These are phyloP conservation scores for Drosophila ananassae DNA, from an alignment of 1,140 invertebrate species.

Conservation along the genomic window DNA sequence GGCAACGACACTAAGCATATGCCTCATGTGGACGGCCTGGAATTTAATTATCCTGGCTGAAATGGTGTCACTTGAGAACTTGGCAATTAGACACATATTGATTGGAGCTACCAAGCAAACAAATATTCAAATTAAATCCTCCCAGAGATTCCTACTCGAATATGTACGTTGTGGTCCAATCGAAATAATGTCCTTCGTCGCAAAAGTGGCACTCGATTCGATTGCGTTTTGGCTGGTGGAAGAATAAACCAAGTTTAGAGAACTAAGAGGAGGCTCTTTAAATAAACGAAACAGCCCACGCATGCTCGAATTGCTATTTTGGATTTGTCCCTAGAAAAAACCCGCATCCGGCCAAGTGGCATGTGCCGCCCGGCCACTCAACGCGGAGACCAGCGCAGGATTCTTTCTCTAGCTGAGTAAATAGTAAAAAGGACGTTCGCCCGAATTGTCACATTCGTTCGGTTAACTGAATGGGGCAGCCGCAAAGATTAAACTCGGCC, in stretches of 20 bases:
- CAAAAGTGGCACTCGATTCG: constrained; percentile 37
- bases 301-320: constrained; percentile 3
- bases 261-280: constrained; percentile 15
- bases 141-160: background rate
- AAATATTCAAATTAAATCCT: constrained; percentile 16
- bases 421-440: constrained; percentile 66
- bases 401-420: constrained; percentile 24
- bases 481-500: constrained; percentile 40
- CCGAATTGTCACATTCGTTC: constrained; percentile 55
- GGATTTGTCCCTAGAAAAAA: background rate
- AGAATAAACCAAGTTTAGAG: constrained; percentile 26
- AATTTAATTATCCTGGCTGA: constrained; percentile 49
- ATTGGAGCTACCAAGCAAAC: constrained; percentile 3
- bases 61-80: background rate
- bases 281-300: constrained; percentile 21
- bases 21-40: constrained; percentile 41
- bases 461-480: constrained; percentile 26
- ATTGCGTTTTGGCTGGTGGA: constrained; percentile 3
- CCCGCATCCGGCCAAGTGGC: constrained; percentile 32
- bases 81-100: constrained; percentile 20
- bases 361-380: constrained; percentile 27
- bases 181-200: constrained; percentile 26
- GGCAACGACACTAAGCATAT: constrained; percentile 58
- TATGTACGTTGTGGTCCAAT: background rate
- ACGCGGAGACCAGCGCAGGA: constrained; percentile 23